Base-by-base conservation (phyloP, 2,888 invertebrate genomes). In the Ormyrus nitidulus region DNA sequence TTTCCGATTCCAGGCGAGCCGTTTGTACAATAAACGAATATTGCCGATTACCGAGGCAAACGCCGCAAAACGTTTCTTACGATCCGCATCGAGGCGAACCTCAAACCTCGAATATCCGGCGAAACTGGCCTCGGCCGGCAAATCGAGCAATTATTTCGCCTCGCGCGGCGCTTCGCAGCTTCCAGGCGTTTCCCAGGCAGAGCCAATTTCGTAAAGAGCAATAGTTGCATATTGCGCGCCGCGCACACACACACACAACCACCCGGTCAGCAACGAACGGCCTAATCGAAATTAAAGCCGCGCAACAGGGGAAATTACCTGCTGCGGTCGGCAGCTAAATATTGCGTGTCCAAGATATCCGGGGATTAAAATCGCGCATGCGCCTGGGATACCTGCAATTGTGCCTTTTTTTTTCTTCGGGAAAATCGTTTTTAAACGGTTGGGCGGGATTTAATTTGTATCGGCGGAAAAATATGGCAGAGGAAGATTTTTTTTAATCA, bases 251-350 rank as follows among this genome's bases (percentile, higher is more conserved):
- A 6, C 8, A 44, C 11, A 46, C 13, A 11, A 19, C 13, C 19
- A 19, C 1, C 19, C 19, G 2, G 19, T 19, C 19, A 4, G 56
- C 46, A 58, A 46, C 49, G 70, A 59, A 19, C 61, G 58, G 49
- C 19, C 46, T 62, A 74, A 64, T 75, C 44, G 66, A 62, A 71
- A 80, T 76, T 80, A 76, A 80, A 65, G 66, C 11, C 76, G 19
- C 69, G 77, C 77, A 73, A 74, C 80, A 69, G 69, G 77, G 73
- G 70, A 74, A 80, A 73, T 77, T 77, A 80, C 70, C 19, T 34
- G 6, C 51, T 6, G 19, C 53, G 19, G 11, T 10, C 46, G 13
- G 34, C 13, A 19, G 19, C 19, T 19, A 19, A 19, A 19, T 19
- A 19, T 19, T 19, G 19, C 19, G 19, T 19, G 19, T 19, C 19